These are phyloP conservation scores for Cotesia glomerata DNA, from an alignment of 1,140 invertebrate genomes.

Conservation along the genomic window DNA sequence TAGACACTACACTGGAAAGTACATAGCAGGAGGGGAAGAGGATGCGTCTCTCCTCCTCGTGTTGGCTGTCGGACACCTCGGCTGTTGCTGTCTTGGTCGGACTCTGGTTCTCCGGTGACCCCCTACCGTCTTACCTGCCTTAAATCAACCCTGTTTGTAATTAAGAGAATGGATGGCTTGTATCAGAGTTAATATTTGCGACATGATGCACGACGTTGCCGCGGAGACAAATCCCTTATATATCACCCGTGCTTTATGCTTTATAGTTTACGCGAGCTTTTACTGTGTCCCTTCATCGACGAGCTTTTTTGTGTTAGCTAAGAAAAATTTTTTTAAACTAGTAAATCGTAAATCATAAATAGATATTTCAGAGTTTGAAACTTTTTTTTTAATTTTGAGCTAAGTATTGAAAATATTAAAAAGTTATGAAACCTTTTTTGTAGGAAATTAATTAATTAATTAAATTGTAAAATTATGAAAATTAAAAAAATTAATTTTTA, in stretches of 20 bases:
- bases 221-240: conserved; percentile 64
- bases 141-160: conserved; percentile 66
- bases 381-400: no score
- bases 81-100: conserved; percentile 24
- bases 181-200: conserved; percentile 66
- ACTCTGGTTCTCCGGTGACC: conserved; percentile 37
- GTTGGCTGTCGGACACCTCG: conserved; percentile 53
- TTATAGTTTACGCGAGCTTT: neutral
- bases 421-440: no score
- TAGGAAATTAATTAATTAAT: no score
- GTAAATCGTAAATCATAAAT: no score
- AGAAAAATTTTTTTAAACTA: no score
- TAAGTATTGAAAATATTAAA: no score
- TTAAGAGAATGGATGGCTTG: conserved; percentile 66
- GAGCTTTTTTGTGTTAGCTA: neutral
- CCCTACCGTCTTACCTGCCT: conserved; percentile 55
- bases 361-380: no score
- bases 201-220: conserved; percentile 62
- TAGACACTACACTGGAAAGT: no score
- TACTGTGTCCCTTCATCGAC: conserved; percentile 7
- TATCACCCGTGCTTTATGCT: conserved; percentile 50
- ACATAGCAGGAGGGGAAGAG: no score
- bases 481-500: no score
- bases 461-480: no score
- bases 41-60: no score